phyloP scores from a whole-genome alignment of 2,888 invertebrate species.

The Hemistola chrysoprasaria region DNA sequence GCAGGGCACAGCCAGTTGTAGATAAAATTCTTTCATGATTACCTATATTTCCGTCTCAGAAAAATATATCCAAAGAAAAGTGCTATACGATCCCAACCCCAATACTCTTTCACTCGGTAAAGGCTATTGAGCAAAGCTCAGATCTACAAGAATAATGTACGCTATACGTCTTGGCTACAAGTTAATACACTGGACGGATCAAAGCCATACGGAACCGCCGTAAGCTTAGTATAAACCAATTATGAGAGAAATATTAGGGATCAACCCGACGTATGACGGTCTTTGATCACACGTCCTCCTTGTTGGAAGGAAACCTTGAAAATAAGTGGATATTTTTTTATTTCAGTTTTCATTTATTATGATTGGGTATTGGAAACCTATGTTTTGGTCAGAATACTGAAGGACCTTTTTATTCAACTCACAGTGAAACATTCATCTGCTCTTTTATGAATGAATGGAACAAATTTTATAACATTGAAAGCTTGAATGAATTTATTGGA shows the following conservation, averaged over 20 bases:
- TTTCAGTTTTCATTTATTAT: no score
- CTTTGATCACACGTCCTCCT: slow-evolving; percentile 66
- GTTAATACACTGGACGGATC: slow-evolving; percentile 77
- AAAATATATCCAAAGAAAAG: slow-evolving; percentile 25
- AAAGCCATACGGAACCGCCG: slow-evolving; percentile 77
- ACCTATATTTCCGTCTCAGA: slow-evolving; percentile 16
- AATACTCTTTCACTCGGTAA: slow-evolving; percentile 45
- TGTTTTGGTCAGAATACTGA: no score
- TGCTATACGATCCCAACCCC: slow-evolving; percentile 22
- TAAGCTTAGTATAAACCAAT: slow-evolving; percentile 82
- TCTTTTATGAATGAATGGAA: no score
- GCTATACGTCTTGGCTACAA: slow-evolving; percentile 73
- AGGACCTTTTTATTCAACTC: no score
- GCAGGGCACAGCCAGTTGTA: no score
- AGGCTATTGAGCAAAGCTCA: slow-evolving; percentile 65
- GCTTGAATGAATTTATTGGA: no score
- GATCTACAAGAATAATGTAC: slow-evolving; percentile 69
- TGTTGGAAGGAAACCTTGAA: slow-evolving; percentile 63
- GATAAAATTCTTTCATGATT: no score
- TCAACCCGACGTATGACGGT: slow-evolving; percentile 64
- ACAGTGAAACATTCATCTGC: no score
- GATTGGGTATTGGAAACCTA: no score
- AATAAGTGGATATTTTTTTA: slow-evolving; percentile 47
- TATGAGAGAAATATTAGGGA: slow-evolving; percentile 83
- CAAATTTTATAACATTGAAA: no score